Evolutionary conservation across 2,888 invertebrate species (phyloP).

Genomic region (Micropterix aruncella): DNA sequence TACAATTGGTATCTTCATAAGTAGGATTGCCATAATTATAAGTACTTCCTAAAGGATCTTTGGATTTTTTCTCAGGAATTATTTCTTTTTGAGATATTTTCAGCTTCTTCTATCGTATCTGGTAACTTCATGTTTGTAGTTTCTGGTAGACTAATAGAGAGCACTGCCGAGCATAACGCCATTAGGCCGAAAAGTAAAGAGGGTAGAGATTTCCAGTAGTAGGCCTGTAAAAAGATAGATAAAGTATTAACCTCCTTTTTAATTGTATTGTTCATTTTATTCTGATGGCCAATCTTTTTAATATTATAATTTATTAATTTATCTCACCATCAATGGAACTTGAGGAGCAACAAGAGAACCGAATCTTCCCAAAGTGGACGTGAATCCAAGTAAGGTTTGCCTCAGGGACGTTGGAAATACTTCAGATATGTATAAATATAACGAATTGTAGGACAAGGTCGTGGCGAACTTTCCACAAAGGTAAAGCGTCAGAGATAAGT

Average conservation of each 20-base stretch:
- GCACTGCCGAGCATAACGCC: conserved; percentile 35
- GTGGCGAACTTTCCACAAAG: conserved; percentile 52
- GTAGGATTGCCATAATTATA: too few species aligned
- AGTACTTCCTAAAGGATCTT: too few species aligned
- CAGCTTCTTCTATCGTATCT: conserved; percentile 45
- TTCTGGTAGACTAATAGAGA: conserved; percentile 46
- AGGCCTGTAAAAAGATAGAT: conserved; percentile 20
- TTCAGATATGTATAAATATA: conserved; percentile 54
- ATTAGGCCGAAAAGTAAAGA: conserved; percentile 44
- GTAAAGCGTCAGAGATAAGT: conserved; percentile 36
- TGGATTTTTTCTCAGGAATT: background rate
- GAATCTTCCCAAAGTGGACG: conserved; percentile 49
- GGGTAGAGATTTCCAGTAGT: conserved; percentile 34
- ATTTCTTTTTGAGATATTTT: conserved; percentile 20
- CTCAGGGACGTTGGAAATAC: conserved; percentile 52
- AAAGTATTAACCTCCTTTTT: too few species aligned
- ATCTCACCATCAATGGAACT: conserved; percentile 46
- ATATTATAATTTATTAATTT: too few species aligned
- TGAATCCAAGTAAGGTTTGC: conserved; percentile 46
- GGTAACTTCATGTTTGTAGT: conserved; percentile 44
- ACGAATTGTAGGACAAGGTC: conserved; percentile 47
- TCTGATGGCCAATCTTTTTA: too few species aligned
- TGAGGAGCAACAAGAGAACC: conserved; percentile 53
- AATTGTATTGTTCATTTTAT: too few species aligned
- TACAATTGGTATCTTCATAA: too few species aligned